Evolutionary conservation across 2,113 vertebrate genomes (phyloP), one percentile per base, ranked within the genome.

Genomic region (Anser cygnoides): DNA sequence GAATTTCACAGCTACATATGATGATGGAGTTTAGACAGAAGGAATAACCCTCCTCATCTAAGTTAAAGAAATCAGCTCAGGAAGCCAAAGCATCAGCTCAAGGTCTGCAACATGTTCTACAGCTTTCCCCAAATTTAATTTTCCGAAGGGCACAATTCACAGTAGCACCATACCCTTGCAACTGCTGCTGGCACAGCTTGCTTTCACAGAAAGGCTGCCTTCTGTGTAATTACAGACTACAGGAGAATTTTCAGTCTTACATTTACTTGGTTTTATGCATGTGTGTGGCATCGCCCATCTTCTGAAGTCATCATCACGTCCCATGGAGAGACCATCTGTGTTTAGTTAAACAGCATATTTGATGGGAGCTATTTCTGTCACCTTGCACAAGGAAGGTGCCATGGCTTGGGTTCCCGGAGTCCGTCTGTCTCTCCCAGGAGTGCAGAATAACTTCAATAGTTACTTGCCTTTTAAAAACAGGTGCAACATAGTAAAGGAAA

Each of bases 391-490:
- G 92, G 73, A 97, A 92, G 90, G 96, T 95, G 92, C 62, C 85
- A 72, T 65, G 28, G 61, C 54, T 90, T 23, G 70, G 55, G 33
- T 94, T 96, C 80, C 65, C 91, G 55, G 35, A 78, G 77, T 73
- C 49, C 92, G 86, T 97, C 77, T 94, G 94, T 97, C 78, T 96
- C 86, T 93, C 61, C 85, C 31, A 83, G 43, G 39, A 87, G 76
- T 75, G 87, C 93, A 35, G 67, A 95, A 66, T 89, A 88, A 87
- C 63, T 92, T 94, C 54, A 67, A 23, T 67, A 57, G 71, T 59
- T 86, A 46, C 59, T 59, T 59, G n/a, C 43, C 50, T 79, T 97
- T 95, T 95, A 90, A 97, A 96, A 97, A 91, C 95, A 98, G 94
- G 94, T 98, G 93, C 78, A 96, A 89, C 55, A 13, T 52, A 50